A percentile compares a stretch with the other conserved stretches of the same genome.
These are phyloP conservation scores for Pachydiplax longipennis DNA, from an alignment of 2,888 invertebrate species.

Conservation along the genomic window DNA sequence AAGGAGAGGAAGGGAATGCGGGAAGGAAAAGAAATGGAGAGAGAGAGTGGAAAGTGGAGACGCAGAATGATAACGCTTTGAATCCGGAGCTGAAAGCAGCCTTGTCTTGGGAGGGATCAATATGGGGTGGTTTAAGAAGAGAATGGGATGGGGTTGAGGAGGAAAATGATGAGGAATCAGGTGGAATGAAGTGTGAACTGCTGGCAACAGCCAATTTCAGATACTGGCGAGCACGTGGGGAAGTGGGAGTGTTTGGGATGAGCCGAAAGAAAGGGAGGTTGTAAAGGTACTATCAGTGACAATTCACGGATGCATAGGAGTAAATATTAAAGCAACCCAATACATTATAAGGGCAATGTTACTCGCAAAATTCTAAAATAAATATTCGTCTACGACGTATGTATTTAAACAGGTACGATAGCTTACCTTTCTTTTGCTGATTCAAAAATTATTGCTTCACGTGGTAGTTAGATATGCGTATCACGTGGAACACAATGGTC, in stretches of 20 bases:
- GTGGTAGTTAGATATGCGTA: neutral
- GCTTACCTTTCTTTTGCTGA: too few relatives aligned
- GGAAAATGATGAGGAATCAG: conserved; percentile 37
- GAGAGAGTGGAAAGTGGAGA: neutral
- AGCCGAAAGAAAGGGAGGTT: neutral
- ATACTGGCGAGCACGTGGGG: neutral
- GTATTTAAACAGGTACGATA: too few relatives aligned
- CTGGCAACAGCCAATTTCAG: conserved; percentile 32
- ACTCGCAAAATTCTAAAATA: too few relatives aligned
- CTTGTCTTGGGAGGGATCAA: conserved; percentile 15
- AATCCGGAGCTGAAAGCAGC: conserved; percentile 33
- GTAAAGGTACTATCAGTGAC: too few relatives aligned
- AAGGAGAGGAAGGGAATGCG: neutral
- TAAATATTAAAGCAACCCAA: too few relatives aligned
- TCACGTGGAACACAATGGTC: neutral
- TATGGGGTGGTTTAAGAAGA: neutral
- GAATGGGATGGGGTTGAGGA: neutral
- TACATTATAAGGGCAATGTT: too few relatives aligned
- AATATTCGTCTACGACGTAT: too few relatives aligned
- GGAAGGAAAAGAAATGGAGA: neutral
- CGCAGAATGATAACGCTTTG: conserved; percentile 25
- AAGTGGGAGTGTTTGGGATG: neutral
- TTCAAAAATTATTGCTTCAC: too few relatives aligned
- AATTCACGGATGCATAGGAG: neutral
- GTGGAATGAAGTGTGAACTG: conserved; percentile 1